These are phyloP conservation scores for Neomicropteryx cornuta DNA, from an alignment of 1,140 invertebrate genomes.

Conservation along the genomic window DNA sequence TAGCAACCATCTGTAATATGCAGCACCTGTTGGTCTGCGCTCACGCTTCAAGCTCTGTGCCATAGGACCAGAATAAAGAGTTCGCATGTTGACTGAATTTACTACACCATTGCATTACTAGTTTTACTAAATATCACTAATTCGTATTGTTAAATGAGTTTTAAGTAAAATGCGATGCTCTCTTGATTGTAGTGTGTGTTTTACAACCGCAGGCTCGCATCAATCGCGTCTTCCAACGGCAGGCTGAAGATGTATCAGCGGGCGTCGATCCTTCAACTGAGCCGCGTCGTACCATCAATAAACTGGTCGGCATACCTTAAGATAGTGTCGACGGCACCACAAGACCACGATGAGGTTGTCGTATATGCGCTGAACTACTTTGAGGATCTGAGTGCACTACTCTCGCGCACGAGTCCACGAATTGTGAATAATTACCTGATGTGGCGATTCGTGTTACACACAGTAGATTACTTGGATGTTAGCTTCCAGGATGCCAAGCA, in stretches of 20 bases:
- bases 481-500: conserved; percentile 60
- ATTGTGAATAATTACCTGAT: conserved; percentile 65
- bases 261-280: conserved; percentile 61
- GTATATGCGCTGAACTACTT: conserved; percentile 60
- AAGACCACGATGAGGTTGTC: conserved; percentile 53
- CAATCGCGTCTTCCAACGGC: conserved; percentile 69
- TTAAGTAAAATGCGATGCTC: background rate
- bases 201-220: conserved; percentile 56
- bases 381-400: conserved; percentile 39
- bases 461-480: conserved; percentile 76
- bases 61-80: background rate
- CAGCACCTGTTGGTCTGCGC: background rate
- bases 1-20: background rate
- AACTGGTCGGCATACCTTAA: conserved; percentile 66
- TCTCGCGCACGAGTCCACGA: conserved; percentile 28
- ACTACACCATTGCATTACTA: conserved; percentile 2
- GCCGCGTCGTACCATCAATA: conserved; percentile 57
- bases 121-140: conserved; percentile 9
- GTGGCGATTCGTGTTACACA: conserved; percentile 78
- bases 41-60: background rate
- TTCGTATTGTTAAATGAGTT: background rate
- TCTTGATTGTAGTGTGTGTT: background rate
- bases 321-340: conserved; percentile 49
- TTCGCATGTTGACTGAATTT: background rate
- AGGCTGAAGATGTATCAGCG: conserved; percentile 70